phyloP scores from a whole-genome alignment of 2,888 invertebrate species.

The Harpagoxenus sublaevis region DNA sequence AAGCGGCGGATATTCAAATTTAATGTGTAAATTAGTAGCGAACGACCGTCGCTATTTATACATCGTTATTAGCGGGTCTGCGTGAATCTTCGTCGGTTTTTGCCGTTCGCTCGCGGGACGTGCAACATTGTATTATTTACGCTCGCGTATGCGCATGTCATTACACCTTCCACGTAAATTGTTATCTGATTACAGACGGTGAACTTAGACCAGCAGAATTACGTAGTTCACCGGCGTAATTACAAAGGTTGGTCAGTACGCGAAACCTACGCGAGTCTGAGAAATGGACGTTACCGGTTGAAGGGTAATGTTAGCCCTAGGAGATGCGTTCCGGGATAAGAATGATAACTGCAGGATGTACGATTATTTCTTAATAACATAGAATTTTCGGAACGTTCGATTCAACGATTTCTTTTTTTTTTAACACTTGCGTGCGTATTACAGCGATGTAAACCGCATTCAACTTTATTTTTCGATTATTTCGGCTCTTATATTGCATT shows the following conservation, averaged over 20 bases:
- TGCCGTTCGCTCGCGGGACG: background rate
- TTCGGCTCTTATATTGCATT: background rate
- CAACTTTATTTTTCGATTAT: background rate
- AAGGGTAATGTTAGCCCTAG: conserved; percentile 29
- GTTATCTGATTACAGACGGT: conserved; percentile 36
- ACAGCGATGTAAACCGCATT: too few species aligned
- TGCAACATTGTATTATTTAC: conserved; percentile 25
- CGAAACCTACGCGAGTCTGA: conserved; percentile 16
- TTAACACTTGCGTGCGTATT: background rate
- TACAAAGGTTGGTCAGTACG: conserved; percentile 21
- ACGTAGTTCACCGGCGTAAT: conserved; percentile 28
- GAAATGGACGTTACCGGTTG: conserved; percentile 30
- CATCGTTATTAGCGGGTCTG: background rate
- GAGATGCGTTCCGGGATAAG: conserved; percentile 13
- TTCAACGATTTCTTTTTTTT: background rate
- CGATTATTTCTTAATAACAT: conserved; percentile 23
- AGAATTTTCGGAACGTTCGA: conserved; percentile 20
- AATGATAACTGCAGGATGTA: conserved; percentile 12
- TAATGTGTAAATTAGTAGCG: background rate
- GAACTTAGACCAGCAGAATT: conserved; percentile 30
- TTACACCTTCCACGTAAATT: conserved; percentile 40
- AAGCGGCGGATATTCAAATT: background rate
- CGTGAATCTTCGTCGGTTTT: conserved; percentile 6
- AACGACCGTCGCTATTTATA: background rate
- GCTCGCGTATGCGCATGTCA: conserved; percentile 29